These are phyloP conservation scores for Litoditis marina DNA, from an alignment of 2,888 invertebrate genomes.

Conservation along the genomic window DNA sequence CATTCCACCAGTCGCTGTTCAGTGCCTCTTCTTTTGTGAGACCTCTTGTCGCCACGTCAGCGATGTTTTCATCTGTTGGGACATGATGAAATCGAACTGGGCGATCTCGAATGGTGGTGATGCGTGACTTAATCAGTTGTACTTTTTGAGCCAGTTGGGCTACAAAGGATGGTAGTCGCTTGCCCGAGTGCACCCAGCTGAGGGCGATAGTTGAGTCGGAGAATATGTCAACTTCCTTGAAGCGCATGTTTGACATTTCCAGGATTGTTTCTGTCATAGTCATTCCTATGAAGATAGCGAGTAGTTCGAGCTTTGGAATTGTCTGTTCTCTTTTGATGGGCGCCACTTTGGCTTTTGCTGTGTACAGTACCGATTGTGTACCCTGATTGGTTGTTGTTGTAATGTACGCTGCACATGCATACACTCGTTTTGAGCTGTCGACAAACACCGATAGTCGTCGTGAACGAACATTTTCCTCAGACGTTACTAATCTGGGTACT, in stretches of 20 bases:
- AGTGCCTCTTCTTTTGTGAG: no score
- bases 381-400: not conserved
- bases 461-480: not conserved
- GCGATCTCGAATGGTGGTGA: no score
- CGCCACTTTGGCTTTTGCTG: not conserved
- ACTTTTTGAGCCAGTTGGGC: no score
- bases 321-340: not conserved
- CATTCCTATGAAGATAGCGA: not conserved
- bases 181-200: not conserved
- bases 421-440: not conserved
- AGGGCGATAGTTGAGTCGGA: not conserved
- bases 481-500: no score
- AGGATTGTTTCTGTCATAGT: no score
- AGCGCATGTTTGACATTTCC: not conserved
- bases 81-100: no score
- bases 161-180: not conserved
- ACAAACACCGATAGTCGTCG: not conserved
- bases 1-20: no score
- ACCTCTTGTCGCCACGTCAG: no score
- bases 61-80: no score
- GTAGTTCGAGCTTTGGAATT: not conserved
- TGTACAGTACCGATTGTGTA: not conserved
- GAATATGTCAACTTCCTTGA: not conserved
- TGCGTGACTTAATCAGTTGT: no score
- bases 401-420: not conserved